phyloP scores from a whole-genome alignment of 30 jellyfish, hydroid and myxozoan genomes.

The Morbakka virulenta region DNA sequence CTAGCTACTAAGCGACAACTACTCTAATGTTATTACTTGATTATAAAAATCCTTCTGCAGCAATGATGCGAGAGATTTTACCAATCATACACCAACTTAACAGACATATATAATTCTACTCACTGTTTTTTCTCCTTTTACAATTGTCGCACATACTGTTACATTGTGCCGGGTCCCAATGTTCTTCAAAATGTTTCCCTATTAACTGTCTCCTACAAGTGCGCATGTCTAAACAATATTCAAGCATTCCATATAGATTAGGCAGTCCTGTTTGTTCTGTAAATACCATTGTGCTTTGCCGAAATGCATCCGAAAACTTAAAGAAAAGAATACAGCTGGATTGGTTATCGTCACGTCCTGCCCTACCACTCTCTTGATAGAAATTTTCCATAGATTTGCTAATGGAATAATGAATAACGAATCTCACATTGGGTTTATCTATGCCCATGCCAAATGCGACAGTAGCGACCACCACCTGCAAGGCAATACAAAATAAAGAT shows the following conservation, averaged over 20 bases:
- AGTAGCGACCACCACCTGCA: constrained; percentile 89
- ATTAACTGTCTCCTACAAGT: constrained; percentile 71
- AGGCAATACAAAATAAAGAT: background rate
- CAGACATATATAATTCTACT: too few species aligned
- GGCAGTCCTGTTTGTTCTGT: constrained; percentile 78
- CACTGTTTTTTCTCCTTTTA: background rate
- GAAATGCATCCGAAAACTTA: constrained; percentile 75
- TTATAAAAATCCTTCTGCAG: background rate
- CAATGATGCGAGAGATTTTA: background rate
- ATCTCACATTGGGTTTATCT: constrained; percentile 88
- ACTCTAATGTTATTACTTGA: too few species aligned
- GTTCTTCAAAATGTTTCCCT: constrained; percentile 75
- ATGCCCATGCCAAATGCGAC: constrained; percentile 95
- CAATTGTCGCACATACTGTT: constrained; percentile 83
- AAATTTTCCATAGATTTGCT: constrained; percentile 88
- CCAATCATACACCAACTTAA: background rate
- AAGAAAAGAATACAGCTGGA: constrained; percentile 78
- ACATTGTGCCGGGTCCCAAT: constrained; percentile 53
- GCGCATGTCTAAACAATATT: constrained; percentile 56
- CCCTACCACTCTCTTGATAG: constrained; percentile 98
- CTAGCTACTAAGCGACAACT: too few species aligned
- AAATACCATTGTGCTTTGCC: constrained; percentile 75
- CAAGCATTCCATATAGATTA: constrained; percentile 66
- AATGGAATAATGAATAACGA: constrained; percentile 82
- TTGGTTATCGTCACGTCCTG: constrained; percentile 78